A percentile compares a stretch with the other conserved stretches of the same genome.
phyloP scores from a whole-genome alignment of 2,888 invertebrate species.

The Argynnis bischoffii region DNA sequence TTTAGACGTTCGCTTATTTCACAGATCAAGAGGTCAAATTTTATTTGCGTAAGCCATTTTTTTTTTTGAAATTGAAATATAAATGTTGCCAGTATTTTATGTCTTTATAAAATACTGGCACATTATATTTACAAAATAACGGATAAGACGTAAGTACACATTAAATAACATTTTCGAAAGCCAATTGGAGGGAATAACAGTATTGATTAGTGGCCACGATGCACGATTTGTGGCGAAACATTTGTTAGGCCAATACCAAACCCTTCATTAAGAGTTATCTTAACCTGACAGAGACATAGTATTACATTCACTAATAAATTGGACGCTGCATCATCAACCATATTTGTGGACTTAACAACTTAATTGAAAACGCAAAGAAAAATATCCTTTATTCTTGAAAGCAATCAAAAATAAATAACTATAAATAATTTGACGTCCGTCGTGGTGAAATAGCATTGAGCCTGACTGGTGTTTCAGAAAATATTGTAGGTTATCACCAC shows the following conservation, averaged over 20 bases:
- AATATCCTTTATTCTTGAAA: not conserved
- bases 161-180: constrained; percentile 28
- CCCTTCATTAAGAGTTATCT: constrained; percentile 39
- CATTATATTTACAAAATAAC: constrained; percentile 9
- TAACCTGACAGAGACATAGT: constrained; percentile 37
- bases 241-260: constrained; percentile 33
- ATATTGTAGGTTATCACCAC: no score
- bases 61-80: no score
- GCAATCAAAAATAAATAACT: constrained; percentile 5
- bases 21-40: no score
- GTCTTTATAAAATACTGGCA: not conserved
- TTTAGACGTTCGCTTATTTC: not conserved
- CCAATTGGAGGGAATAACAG: constrained; percentile 32
- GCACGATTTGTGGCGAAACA: constrained; percentile 40
- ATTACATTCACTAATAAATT: constrained; percentile 33
- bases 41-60: no score
- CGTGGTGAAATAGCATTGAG: no score
- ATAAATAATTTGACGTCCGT: not conserved
- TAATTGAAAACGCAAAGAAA: not conserved
- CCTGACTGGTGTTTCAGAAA: no score
- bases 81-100: no score
- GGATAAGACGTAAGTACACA: constrained; percentile 11
- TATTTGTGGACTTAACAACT: constrained; percentile 25
- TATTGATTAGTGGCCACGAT: constrained; percentile 32
- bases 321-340: constrained; percentile 25